Conservation (phyloP, 2,113 vertebrate species). For the Pelodiscus sinensis region DNA sequence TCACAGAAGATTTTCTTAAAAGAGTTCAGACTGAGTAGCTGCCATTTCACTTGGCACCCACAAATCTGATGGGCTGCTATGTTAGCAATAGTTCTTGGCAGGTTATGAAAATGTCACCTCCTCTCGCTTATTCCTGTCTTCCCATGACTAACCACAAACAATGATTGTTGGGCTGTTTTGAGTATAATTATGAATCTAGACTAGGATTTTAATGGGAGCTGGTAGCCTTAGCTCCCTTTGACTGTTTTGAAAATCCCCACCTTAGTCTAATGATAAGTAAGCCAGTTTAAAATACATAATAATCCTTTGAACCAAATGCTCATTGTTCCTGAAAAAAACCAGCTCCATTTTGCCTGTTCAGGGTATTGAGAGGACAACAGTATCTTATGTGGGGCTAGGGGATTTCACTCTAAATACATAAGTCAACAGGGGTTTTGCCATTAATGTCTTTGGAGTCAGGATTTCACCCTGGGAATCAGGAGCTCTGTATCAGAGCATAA, state of each 20-base stretch:
- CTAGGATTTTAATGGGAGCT: not conserved
- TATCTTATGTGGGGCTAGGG: not conserved
- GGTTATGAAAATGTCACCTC: not conserved
- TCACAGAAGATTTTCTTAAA: not conserved
- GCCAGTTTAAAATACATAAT: not conserved
- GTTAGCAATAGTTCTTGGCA: not conserved
- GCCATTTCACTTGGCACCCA: not conserved
- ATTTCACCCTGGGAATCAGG: not conserved
- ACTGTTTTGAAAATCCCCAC: not conserved
- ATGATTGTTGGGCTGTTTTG: not conserved
- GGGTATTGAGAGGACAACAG: not conserved
- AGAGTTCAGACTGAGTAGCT: not conserved
- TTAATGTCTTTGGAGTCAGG: not conserved
- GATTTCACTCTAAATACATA: not conserved
- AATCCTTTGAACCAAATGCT: not conserved
- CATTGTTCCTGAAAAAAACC: constrained; percentile 4
- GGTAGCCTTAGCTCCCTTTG: not conserved
- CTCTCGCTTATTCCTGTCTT: not conserved
- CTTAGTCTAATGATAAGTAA: not conserved
- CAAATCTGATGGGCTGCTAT: not conserved
- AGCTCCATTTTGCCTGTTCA: not conserved
- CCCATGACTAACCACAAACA: not conserved
- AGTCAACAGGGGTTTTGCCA: not conserved
- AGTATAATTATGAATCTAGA: not conserved
- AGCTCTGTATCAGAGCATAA: not conserved